Evolutionary conservation across 2,888 invertebrate genomes (phyloP).

Genomic region (Scaptomyza caliginosa): DNA sequence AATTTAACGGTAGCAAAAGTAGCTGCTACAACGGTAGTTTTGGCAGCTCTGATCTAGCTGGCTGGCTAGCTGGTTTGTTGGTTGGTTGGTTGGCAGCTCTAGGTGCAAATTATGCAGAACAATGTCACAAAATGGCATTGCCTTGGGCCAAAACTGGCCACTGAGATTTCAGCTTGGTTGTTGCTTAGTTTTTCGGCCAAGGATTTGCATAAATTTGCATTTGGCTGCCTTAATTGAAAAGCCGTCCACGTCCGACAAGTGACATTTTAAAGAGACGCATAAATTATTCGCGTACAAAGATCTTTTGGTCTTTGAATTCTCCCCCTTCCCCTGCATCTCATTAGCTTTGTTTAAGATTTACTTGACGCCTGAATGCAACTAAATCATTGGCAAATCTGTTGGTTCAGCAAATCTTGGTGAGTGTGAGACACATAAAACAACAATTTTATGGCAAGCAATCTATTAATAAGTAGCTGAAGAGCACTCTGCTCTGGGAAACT

Average conservation of each 20-base stretch:
- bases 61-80: no score
- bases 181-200: constrained; percentile 77
- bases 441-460: constrained; percentile 11
- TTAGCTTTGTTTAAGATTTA: constrained; percentile 68
- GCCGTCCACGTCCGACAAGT: constrained; percentile 57
- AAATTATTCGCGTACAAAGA: constrained; percentile 57
- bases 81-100: constrained; percentile 27
- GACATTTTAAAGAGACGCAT: constrained; percentile 76
- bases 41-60: constrained; percentile 32
- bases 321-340: constrained; percentile 18
- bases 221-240: constrained; percentile 70
- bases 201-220: constrained; percentile 79
- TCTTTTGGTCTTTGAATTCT: constrained; percentile 8
- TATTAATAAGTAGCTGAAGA: constrained; percentile 40
- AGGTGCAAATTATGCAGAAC: constrained; percentile 69
- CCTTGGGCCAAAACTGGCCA: constrained; percentile 42
- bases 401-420: constrained; percentile 38
- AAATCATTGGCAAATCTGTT: constrained; percentile 80
- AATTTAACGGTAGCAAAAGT: constrained; percentile 72
- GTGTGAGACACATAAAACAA: background rate
- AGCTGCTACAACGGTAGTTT: constrained; percentile 66
- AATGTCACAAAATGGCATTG: constrained; percentile 61
- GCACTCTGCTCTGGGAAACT: constrained; percentile 33
- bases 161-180: constrained; percentile 42
- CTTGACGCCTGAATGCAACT: constrained; percentile 73